Conservation (phyloP, 2,797 vertebrate genomes). For the Enteromius trimaculatus region DNA sequence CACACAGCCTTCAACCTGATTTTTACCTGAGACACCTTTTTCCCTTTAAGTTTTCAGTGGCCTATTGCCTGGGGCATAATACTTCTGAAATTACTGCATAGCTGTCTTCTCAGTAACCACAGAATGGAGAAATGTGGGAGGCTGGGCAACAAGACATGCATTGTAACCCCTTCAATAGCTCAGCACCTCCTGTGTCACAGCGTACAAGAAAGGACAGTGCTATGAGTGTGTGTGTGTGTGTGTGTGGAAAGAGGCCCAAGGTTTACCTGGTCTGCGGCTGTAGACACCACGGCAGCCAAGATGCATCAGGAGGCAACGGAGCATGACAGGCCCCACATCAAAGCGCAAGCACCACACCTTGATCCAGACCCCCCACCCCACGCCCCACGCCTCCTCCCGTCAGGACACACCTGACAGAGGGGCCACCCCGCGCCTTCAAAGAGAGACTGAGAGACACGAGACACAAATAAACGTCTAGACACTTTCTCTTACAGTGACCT, state of each 20-base stretch:
- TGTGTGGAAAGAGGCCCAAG: conserved; percentile 56
- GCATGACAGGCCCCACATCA: conserved; percentile 83
- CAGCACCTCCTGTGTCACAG: conserved; percentile 58
- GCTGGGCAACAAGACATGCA: conserved; percentile 62
- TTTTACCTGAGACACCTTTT: conserved; percentile 55
- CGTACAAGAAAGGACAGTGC: conserved; percentile 46
- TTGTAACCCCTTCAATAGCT: conserved; percentile 59
- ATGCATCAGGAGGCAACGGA: conserved; percentile 75
- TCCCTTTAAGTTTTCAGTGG: conserved; percentile 57
- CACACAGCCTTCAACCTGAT: conserved; percentile 44
- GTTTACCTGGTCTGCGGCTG: conserved; percentile 81
- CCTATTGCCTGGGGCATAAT: conserved; percentile 65
- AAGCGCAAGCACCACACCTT: conserved; percentile 83
- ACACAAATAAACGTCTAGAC: conserved; percentile 85
- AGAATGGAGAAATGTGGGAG: conserved; percentile 63
- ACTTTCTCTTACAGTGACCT: conserved; percentile 78
- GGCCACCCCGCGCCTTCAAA: conserved; percentile 85
- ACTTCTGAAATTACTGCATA: conserved; percentile 64
- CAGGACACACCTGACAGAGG: conserved; percentile 66
- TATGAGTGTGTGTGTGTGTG: conserved; percentile 25
- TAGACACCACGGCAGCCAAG: conserved; percentile 82
- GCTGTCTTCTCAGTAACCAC: conserved; percentile 65
- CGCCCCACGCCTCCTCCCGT: conserved; percentile 34
- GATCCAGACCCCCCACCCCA: conserved; percentile 73
- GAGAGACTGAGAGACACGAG: conserved; percentile 66